phyloP scores from a whole-genome alignment of 2,888 invertebrate genomes.

The Noctua janthe region DNA sequence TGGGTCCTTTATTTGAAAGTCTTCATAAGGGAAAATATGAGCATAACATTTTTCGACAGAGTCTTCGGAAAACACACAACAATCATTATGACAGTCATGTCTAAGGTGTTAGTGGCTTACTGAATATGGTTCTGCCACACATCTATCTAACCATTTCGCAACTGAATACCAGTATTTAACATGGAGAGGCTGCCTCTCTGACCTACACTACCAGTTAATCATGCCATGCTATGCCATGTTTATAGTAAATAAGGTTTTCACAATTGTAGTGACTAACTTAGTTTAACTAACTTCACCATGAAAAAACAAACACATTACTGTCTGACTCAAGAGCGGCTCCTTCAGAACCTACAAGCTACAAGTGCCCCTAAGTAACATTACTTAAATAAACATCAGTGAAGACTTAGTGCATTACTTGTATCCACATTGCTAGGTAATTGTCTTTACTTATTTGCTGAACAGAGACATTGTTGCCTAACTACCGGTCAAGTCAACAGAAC shows the following conservation, averaged over 20 bases:
- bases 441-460: conserved; percentile 19
- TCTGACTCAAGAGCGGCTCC: not conserved
- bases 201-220: not conserved
- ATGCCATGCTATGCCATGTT: not conserved
- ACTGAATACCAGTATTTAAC: not conserved
- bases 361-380: conserved; percentile 1
- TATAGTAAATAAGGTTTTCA: not conserved
- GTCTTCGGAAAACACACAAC: not conserved
- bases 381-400: conserved; percentile 15
- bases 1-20: not conserved
- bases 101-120: not conserved
- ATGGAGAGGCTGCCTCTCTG: not conserved
- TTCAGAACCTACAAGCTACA: not conserved
- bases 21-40: not conserved
- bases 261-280: not conserved
- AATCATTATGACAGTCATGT: not conserved
- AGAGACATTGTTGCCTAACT: conserved; percentile 17
- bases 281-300: not conserved
- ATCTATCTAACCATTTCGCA: not conserved
- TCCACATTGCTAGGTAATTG: conserved; percentile 5
- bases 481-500: conserved; percentile 19
- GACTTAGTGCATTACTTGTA: conserved; percentile 14
- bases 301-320: not conserved
- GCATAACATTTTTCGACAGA: not conserved
- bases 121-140: not conserved